Conservation (phyloP, 2,888 invertebrate genomes). For the Philonicus albiceps region DNA sequence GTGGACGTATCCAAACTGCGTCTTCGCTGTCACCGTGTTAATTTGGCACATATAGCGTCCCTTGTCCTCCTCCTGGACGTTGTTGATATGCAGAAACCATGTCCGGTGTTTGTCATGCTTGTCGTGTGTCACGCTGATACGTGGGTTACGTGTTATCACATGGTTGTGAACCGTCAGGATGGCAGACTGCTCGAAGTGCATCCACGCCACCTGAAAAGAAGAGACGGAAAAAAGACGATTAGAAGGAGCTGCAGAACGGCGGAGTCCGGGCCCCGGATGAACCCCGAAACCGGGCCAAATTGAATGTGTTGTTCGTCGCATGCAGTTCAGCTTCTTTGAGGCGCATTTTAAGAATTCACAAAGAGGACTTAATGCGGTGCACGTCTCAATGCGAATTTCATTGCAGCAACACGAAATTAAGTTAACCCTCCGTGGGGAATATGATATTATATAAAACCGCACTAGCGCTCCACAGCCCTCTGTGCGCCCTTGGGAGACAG, state of each 20-base stretch:
- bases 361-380: constrained; percentile 12
- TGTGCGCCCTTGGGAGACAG: not conserved
- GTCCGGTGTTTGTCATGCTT: constrained; percentile 82
- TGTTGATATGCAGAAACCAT: constrained; percentile 91
- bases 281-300: not conserved
- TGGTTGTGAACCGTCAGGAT: constrained; percentile 93
- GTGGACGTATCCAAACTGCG: constrained; percentile 89
- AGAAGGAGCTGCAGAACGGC: not conserved
- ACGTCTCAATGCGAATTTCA: constrained; percentile 35
- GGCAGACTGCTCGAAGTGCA: constrained; percentile 93
- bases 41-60: constrained; percentile 95
- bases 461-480: not conserved
- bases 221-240: constrained; percentile 39
- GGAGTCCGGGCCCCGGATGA: not conserved
- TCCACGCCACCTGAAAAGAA: constrained; percentile 85
- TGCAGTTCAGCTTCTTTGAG: constrained; percentile 19
- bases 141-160: constrained; percentile 91
- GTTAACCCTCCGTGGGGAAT: constrained; percentile 25
- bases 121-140: constrained; percentile 91
- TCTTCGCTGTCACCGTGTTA: constrained; percentile 91
- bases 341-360: constrained; percentile 26
- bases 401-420: constrained; percentile 31
- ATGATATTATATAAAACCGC: constrained; percentile 27
- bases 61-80: constrained; percentile 90
- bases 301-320: constrained; percentile 30